These are phyloP conservation scores for Ernsta delagoae DNA, from an alignment of 2,888 invertebrate genomes.

Conservation along the genomic window DNA sequence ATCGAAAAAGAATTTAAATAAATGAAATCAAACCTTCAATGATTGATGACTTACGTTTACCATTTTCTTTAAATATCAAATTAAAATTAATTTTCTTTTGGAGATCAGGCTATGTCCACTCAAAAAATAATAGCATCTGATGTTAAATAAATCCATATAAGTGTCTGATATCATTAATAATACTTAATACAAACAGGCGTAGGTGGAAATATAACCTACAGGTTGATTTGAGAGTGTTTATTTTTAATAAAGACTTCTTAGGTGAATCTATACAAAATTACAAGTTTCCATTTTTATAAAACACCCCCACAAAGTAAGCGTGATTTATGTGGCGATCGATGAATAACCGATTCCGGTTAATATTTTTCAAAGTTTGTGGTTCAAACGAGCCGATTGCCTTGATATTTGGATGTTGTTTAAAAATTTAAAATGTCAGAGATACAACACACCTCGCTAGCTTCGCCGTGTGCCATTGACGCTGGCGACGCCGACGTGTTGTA, in stretches of 20 bases:
- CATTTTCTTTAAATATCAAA: neutral
- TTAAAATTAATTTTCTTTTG: neutral
- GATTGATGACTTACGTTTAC: neutral
- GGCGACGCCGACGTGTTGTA: conserved; percentile 54
- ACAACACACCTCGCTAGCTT: conserved; percentile 44
- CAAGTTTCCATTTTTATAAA: conserved; percentile 73
- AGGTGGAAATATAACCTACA: conserved; percentile 14
- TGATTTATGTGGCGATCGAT: conserved; percentile 67
- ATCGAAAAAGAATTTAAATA: too few species aligned
- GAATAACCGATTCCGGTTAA: conserved; percentile 54
- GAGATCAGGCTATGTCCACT: neutral
- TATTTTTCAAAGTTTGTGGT: conserved; percentile 52
- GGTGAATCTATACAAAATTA: conserved; percentile 44
- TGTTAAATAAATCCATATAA: neutral
- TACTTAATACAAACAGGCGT: neutral
- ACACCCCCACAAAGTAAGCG: conserved; percentile 60
- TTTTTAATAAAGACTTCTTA: conserved; percentile 32
- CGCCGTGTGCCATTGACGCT: conserved; percentile 40
- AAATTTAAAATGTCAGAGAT: conserved; percentile 64
- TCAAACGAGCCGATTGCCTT: conserved; percentile 67
- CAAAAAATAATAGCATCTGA: neutral
- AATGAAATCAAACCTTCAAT: neutral
- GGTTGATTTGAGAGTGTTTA: neutral
- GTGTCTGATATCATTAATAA: neutral
- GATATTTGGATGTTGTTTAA: conserved; percentile 69